Evolutionary conservation across 2,888 invertebrate genomes (phyloP).

Genomic region (Caenorhabditis sp.): DNA sequence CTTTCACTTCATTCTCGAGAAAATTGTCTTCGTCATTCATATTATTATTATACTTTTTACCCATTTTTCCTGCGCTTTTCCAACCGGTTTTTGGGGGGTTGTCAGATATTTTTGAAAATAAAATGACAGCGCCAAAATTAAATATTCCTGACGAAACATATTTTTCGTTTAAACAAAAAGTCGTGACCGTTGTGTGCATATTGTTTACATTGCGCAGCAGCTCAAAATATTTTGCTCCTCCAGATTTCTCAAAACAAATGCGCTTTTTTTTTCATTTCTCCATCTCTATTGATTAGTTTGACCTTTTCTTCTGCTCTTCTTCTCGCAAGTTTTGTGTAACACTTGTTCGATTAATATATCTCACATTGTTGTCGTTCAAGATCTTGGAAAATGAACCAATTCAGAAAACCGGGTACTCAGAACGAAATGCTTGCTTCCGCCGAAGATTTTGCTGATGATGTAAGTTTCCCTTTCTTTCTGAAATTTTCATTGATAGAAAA

Average conservation of each 20-base stretch:
- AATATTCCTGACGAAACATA: background rate
- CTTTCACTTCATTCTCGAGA: background rate
- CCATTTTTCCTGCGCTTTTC: background rate
- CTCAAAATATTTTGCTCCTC: constrained; percentile 6
- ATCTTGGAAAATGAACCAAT: constrained; percentile 50
- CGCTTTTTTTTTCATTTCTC: background rate
- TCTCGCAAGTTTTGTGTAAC: background rate
- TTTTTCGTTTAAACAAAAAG: constrained; percentile 31
- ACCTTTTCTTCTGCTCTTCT: constrained; percentile 1
- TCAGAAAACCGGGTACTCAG: constrained; percentile 49
- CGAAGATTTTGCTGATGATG: constrained; percentile 68
- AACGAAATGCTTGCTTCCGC: constrained; percentile 58
- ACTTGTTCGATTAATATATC: too few species aligned
- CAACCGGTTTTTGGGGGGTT: too few species aligned
- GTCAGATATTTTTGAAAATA: too few species aligned
- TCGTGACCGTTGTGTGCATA: constrained; percentile 38
- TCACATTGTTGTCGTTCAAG: too few species aligned
- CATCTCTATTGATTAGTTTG: background rate
- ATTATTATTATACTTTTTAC: background rate
- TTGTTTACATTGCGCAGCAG: constrained; percentile 39
- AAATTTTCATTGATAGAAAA: too few species aligned
- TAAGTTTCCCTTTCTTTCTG: constrained; percentile 34
- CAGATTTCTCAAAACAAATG: too few species aligned
- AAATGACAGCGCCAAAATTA: too few species aligned
- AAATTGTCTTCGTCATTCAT: background rate